Evolutionary conservation across 2,797 vertebrate species (phyloP), one percentile per base, ranked within the genome.

Genomic region (Poecilia gillii): DNA sequence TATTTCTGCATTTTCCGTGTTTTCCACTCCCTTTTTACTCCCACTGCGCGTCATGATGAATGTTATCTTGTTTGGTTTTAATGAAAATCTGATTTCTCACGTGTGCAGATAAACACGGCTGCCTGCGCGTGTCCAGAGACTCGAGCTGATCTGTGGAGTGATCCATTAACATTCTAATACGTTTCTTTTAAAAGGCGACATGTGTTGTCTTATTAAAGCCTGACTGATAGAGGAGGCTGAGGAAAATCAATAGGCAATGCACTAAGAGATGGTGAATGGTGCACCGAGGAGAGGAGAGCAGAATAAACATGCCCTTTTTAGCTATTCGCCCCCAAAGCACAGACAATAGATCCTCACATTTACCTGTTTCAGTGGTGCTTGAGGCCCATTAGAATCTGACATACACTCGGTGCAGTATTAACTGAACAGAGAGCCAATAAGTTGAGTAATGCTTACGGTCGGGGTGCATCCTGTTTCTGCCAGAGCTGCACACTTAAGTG

Each of bases 141-240:
- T 75, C 74, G 77, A 85, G 79, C 76, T 70, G 85, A 85, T 80
- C 82, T 73, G 77, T 23, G 73, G 85, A 85, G 81, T 81, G 80
- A 92, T 85, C 89, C 89, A 94, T 94, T 93, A 93, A 88, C 90
- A 93, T 93, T 92, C 89, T 93, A 92, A 94, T 92, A 86, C 72
- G 72, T 91, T 93, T 91, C 91, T 92, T 93, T 93, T 85, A 89
- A 92, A 45, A 92, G 83, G 86, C 80, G 88, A 91, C 87, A 88
- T 82, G 77, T 91, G 90, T 93, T 94, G 93, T 94, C 93, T 92
- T 93, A 92, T 94, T 94, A 94, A 86, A 86, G 90, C 81, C 85
- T 92, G 91, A 93, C 90, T 86, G 92, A 94, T 93, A 86, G 93
- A 90, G 87, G 85, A 47, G 79, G 84, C 88, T 80, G 86, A 72